Conservation (phyloP, 2,888 invertebrate species). For the Orthosia gracilis region DNA sequence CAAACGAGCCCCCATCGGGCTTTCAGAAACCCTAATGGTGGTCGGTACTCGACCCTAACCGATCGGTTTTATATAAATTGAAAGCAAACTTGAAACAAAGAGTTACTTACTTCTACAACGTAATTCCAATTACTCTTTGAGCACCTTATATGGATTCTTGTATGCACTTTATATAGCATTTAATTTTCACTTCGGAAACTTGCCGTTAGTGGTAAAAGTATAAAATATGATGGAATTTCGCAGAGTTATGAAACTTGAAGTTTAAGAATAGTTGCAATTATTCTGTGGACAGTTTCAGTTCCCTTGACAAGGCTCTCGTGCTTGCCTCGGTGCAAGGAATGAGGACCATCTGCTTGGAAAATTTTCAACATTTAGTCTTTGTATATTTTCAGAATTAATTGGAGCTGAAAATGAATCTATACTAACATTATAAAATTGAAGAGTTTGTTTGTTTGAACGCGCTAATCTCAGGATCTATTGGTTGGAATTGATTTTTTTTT, state of each 20-base stretch:
- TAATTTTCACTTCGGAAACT: not conserved
- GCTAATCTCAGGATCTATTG: too few relatives aligned
- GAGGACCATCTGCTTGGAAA: slow-evolving; percentile 24
- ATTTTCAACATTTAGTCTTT: slow-evolving; percentile 24
- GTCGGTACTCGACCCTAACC: slow-evolving; percentile 70
- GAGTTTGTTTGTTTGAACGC: too few relatives aligned
- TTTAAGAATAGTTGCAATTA: slow-evolving; percentile 44
- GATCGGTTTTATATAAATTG: slow-evolving; percentile 63
- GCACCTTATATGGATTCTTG: not conserved
- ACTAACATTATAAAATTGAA: too few relatives aligned
- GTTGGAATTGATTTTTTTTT: too few relatives aligned
- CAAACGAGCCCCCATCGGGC: slow-evolving; percentile 81
- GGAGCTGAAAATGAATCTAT: slow-evolving; percentile 27
- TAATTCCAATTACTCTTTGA: slow-evolving; percentile 48
- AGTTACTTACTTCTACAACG: slow-evolving; percentile 34
- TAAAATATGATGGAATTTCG: slow-evolving; percentile 18
- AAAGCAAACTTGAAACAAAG: slow-evolving; percentile 63
- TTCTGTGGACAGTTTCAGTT: slow-evolving; percentile 40
- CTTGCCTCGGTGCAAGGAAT: slow-evolving; percentile 4
- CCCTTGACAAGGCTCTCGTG: slow-evolving; percentile 31
- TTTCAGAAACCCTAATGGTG: slow-evolving; percentile 72
- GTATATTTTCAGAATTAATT: slow-evolving; percentile 25
- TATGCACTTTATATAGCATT: slow-evolving; percentile 5
- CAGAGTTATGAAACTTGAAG: slow-evolving; percentile 21
- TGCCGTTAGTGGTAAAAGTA: slow-evolving; percentile 15